Percentiles rank a stretch among this genome's conserved stretches.
Evolutionary conservation across 1,140 invertebrate species (phyloP).

Genomic region (Drosophila subobscura): DNA sequence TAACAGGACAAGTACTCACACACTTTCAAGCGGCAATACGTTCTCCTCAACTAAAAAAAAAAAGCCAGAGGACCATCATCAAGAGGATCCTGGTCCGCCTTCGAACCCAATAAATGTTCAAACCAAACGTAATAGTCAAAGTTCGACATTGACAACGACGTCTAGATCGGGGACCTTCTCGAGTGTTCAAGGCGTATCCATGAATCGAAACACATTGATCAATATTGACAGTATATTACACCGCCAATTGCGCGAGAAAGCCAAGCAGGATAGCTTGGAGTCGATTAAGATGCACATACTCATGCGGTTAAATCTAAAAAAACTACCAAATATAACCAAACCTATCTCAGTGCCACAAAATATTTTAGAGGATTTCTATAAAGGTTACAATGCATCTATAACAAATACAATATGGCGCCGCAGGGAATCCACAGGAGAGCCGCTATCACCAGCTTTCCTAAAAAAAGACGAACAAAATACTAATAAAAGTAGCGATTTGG

Average conservation of each 20-base stretch:
- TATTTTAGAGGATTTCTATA: conserved; percentile 74
- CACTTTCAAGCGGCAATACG: conserved; percentile 9
- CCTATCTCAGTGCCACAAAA: conserved; percentile 65
- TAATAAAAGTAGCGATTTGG: neutral
- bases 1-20: conserved; percentile 2
- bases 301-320: conserved; percentile 67
- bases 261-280: conserved; percentile 73
- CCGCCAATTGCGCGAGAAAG: conserved; percentile 67
- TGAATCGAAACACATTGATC: conserved; percentile 55
- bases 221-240: conserved; percentile 56
- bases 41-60: neutral
- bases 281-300: conserved; percentile 79
- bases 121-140: conserved; percentile 9
- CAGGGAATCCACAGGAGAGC: neutral
- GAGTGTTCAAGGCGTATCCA: conserved; percentile 36
- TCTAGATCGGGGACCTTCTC: conserved; percentile 1
- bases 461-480: conserved; percentile 2
- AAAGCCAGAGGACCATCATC: neutral
- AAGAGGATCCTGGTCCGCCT: neutral
- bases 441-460: neutral
- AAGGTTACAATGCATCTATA: conserved; percentile 50
- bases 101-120: conserved; percentile 13
- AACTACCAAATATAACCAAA: conserved; percentile 72
- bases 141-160: neutral
- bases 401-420: conserved; percentile 7